Conservation (phyloP, 2,113 vertebrate species). For the Ifrita kowaldi region DNA sequence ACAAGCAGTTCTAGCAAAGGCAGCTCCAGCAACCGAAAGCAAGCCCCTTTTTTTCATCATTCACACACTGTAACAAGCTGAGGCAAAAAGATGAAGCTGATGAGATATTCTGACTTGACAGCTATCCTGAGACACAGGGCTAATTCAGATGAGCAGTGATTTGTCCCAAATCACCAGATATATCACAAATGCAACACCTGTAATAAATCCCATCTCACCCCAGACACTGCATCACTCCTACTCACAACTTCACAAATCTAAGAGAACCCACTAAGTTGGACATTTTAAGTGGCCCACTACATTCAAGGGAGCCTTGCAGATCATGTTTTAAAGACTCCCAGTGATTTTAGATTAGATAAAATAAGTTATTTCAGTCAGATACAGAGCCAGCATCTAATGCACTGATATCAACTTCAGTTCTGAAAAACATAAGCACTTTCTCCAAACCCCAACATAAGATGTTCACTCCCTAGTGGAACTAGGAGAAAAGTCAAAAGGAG, state of each 20-base stretch:
- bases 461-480: not conserved
- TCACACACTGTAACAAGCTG: not conserved
- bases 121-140: not conserved
- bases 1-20: not conserved
- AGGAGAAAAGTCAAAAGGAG: not conserved
- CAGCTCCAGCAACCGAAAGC: not conserved
- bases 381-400: not conserved
- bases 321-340: not conserved
- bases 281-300: not conserved
- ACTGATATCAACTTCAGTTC: not conserved
- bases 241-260: not conserved
- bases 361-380: not conserved
- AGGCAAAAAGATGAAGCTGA: not conserved
- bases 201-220: not conserved
- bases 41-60: not conserved
- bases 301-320: not conserved
- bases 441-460: not conserved
- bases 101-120: not conserved
- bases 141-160: not conserved
- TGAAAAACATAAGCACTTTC: not conserved
- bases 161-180: not conserved
- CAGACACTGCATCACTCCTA: not conserved
- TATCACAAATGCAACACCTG: not conserved
- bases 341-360: not conserved
- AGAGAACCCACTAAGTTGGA: not conserved